Evolutionary conservation across 2,113 vertebrate species (phyloP), one percentile per base, ranked within the genome.

Genomic region (Emydura subglobosa): DNA sequence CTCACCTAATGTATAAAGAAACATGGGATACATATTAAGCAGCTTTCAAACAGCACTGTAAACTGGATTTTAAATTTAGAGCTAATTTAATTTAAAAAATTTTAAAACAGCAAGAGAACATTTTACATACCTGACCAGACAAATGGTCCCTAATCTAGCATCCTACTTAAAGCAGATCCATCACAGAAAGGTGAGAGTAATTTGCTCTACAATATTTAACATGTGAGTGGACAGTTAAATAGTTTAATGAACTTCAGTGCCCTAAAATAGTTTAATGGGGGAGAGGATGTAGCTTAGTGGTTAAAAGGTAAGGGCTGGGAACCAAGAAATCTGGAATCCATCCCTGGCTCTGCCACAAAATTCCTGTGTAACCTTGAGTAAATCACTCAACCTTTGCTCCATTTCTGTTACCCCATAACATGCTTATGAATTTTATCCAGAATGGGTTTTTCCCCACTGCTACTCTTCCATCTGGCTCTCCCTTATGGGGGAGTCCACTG

Each of bases 1-100:
- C 99, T 99, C 93, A 99, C 99, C 99, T 99, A 98, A 92, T 79
- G 24, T 72, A 92, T 97, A 93, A 97, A 96, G 25, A 87, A 97
- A 96, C 17, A 95, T 8, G 96, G 47, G 97, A 55, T 7, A 91
- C 25, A 3, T 51, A 22, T 44, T 57, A 86, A 9, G 2, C 68
- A 90, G 79, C 82, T 79, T 55, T 96, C 34, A 59, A 79, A 91
- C 87, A 53, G 5, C 12, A 2, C 31, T 74, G 50, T 85, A 13
- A 94, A 95, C 72, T 47, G 42, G 1, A 1, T 78, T 47, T 4
- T 1, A 3, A 0, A 85, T 59, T 68, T 22, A 72, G 65, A 22
- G 39, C 16, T 11, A 39, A 39, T 72, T 72, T 72, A 72, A 72
- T 72, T 39, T 72, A 19, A 4, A 47, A 54, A 31, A 25, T 87